These are phyloP conservation scores for Stegostoma tigrinum DNA, from an alignment of 2,113 vertebrate genomes.

Conservation along the genomic window DNA sequence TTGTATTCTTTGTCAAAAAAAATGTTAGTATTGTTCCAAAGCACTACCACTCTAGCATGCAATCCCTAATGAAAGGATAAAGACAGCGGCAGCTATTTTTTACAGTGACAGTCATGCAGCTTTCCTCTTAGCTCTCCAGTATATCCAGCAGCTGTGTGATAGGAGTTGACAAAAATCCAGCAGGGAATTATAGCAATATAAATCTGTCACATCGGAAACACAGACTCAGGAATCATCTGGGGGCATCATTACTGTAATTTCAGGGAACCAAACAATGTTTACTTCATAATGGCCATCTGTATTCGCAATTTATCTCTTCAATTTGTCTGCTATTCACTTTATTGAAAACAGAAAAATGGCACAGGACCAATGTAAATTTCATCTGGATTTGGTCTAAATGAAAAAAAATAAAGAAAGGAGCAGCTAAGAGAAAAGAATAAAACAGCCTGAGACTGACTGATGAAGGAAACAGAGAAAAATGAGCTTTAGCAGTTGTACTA, in stretches of 20 bases:
- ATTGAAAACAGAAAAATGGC: slow-evolving; percentile 38
- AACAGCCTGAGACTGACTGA: neutral
- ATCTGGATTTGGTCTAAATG: slow-evolving; percentile 23
- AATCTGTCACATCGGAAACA: slow-evolving; percentile 52
- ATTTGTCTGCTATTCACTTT: slow-evolving; percentile 49
- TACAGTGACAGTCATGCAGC: slow-evolving; percentile 46
- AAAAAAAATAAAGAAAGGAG: neutral
- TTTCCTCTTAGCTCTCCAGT: slow-evolving; percentile 56
- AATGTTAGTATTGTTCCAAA: slow-evolving; percentile 29
- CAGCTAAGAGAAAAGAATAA: neutral
- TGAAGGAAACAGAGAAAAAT: neutral
- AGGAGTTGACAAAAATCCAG: slow-evolving; percentile 57
- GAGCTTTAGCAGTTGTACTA: slow-evolving; percentile 22
- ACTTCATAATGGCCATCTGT: slow-evolving; percentile 49
- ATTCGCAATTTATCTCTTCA: slow-evolving; percentile 52
- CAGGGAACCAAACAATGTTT: slow-evolving; percentile 51
- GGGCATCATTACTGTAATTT: slow-evolving; percentile 52
- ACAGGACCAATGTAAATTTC: slow-evolving; percentile 32
- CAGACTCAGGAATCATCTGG: slow-evolving; percentile 51
- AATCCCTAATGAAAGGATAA: slow-evolving; percentile 36
- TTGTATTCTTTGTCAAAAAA: neutral
- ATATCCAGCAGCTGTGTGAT: slow-evolving; percentile 52
- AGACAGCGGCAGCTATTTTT: slow-evolving; percentile 43
- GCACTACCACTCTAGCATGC: slow-evolving; percentile 5
- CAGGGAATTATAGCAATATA: slow-evolving; percentile 50